phyloP scores from a whole-genome alignment of 1,140 invertebrate species.

The Euwallacea similis region DNA sequence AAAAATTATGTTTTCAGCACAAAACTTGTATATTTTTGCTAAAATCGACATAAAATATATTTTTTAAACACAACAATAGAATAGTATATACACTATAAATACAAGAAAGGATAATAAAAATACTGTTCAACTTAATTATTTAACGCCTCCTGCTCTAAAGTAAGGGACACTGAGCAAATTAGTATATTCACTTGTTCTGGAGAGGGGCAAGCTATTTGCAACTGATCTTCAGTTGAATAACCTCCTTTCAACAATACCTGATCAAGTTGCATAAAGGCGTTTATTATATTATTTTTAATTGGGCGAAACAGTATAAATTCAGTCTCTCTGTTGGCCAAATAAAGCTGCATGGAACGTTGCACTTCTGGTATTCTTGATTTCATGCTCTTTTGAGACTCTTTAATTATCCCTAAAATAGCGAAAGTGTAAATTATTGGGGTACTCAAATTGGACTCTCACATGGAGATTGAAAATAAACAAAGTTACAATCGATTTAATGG shows the following conservation, averaged over 20 bases:
- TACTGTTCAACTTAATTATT: slow-evolving; percentile 1
- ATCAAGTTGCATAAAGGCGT: slow-evolving; percentile 79
- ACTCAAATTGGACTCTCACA: too few species aligned
- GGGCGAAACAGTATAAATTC: slow-evolving; percentile 94
- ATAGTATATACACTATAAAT: too few species aligned
- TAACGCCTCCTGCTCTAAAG: slow-evolving; percentile 21
- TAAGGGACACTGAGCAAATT: slow-evolving; percentile 66
- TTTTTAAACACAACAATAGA: too few species aligned
- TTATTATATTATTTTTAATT: slow-evolving; percentile 88
- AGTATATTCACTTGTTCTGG: slow-evolving; percentile 91
- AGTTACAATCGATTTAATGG: too few species aligned
- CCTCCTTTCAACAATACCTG: slow-evolving; percentile 71
- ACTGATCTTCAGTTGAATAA: slow-evolving; percentile 78
- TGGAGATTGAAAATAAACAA: too few species aligned
- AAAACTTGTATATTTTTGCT: too few species aligned
- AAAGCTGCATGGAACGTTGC: slow-evolving; percentile 89
- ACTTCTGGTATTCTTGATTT: slow-evolving; percentile 78
- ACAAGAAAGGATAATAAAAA: background rate
- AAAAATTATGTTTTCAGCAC: too few species aligned
- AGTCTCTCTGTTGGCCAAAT: slow-evolving; percentile 94
- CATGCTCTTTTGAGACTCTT: slow-evolving; percentile 67
- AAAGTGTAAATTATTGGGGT: background rate
- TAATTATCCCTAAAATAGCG: slow-evolving; percentile 52
- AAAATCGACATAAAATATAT: too few species aligned
- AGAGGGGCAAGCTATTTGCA: slow-evolving; percentile 84